Percentiles rank a stretch among this genome's conserved stretches.
These are phyloP conservation scores for Sphenopsis melanotis DNA, from an alignment of 2,797 vertebrate species.

Conservation along the genomic window DNA sequence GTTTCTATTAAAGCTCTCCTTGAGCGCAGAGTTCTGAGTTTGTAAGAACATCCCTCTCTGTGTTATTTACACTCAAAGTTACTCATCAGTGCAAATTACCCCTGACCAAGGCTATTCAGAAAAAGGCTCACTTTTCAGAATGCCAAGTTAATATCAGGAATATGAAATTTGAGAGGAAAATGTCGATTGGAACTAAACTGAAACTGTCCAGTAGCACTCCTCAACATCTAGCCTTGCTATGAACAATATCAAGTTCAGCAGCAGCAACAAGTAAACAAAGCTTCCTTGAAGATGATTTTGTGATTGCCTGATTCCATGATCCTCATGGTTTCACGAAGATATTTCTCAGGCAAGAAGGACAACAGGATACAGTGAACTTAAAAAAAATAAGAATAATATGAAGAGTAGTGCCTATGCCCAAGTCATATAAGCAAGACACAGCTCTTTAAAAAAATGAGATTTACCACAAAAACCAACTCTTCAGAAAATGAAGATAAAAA, in stretches of 20 bases:
- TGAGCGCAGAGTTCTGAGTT: not conserved
- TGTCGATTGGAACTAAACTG: not conserved
- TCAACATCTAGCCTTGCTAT: not conserved
- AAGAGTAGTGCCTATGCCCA: not conserved
- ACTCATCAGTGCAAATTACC: constrained; percentile 1
- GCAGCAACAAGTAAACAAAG: not conserved
- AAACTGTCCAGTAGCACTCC: not conserved
- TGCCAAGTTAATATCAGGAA: not conserved
- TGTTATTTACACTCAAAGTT: not conserved
- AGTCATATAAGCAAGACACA: not conserved
- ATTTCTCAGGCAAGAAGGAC: not conserved
- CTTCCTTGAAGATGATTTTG: not conserved
- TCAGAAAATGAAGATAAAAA: not conserved
- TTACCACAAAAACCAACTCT: not conserved
- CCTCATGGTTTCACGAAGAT: not conserved
- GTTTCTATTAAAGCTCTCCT: not conserved
- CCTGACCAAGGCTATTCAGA: constrained; percentile 5
- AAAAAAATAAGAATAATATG: not conserved
- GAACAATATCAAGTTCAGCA: not conserved
- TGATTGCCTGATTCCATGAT: not conserved
- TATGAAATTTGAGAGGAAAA: constrained; percentile 4
- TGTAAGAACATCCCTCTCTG: not conserved
- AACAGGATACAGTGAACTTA: not conserved
- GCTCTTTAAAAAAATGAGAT: not conserved
- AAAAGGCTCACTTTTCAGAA: constrained; percentile 23